phyloP scores from a whole-genome alignment of 2,113 vertebrate species.

The Guaruba guarouba region DNA sequence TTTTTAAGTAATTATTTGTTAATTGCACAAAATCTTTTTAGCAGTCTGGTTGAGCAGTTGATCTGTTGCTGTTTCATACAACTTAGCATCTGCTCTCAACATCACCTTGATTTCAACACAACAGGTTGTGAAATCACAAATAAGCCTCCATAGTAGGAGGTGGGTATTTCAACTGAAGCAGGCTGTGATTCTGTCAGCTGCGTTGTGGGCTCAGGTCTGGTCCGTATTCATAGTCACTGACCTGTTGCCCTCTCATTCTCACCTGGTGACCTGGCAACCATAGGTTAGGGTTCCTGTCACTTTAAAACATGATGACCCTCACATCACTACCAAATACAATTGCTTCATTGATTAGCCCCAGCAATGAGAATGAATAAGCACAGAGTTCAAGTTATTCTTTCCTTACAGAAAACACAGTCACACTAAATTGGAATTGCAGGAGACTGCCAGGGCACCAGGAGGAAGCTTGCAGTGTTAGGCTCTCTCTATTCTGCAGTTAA shows the following conservation, averaged over 20 bases:
- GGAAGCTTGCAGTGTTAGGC: neutral
- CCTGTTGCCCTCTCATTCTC: neutral
- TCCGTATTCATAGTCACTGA: neutral
- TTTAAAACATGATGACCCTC: neutral
- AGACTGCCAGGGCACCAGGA: slow-evolving; percentile 25
- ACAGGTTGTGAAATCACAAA: neutral
- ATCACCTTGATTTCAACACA: neutral
- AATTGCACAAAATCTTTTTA: neutral
- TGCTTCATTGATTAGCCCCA: slow-evolving; percentile 21
- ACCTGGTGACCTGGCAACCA: neutral
- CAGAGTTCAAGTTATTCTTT: neutral
- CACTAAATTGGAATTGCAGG: slow-evolving; percentile 21
- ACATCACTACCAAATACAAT: neutral
- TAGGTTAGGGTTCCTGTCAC: neutral
- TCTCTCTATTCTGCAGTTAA: slow-evolving; percentile 7
- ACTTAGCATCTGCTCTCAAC: neutral
- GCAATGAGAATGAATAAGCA: neutral
- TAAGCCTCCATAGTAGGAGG: neutral
- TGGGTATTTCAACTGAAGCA: neutral
- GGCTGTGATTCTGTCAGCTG: neutral
- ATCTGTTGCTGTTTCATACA: neutral
- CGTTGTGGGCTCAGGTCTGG: neutral
- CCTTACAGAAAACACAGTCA: slow-evolving; percentile 37
- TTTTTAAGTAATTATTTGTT: neutral
- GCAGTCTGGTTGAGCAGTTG: neutral